Base-by-base conservation (phyloP, 2,113 vertebrate genomes). In the Xiphophorus maculatus region DNA sequence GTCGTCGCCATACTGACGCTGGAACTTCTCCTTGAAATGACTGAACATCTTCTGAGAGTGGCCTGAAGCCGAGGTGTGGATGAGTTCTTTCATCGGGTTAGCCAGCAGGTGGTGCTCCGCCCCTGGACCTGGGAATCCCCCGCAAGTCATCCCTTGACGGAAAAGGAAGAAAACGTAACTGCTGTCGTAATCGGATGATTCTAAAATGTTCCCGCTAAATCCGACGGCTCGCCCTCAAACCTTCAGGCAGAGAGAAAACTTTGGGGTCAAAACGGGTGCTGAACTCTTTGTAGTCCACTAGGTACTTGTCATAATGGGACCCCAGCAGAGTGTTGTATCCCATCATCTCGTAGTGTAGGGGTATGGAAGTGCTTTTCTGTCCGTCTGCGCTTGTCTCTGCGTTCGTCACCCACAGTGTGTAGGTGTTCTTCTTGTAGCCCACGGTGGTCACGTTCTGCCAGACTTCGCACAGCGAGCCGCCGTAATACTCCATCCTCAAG, bases 241-340 rank as follows among this genome's bases (percentile, higher is more conserved):
- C 93, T 0, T 92, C 93, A 4, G 95, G 95, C 63, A 95, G 81
- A 10, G 74, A 73, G 6, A 95, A 95, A 44, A 86, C 5, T 13
- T 89, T 87, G 0, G 84, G 27, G 1, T 94, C 92, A 67, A 92
- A 91, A 3, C 82, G 73, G 76, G 90, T 69, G 80, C 87, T 87
- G 66, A 95, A 95, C 33, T 93, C 94, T 0, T 70, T 87, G 93
- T 94, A 95, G 85, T 95, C 70, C 22, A 95, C 93, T 75, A 96
- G 83, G 5, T 95, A 95, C 76, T 96, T 95, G 91, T 97, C 95
- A 0, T 95, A 96, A 86, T 95, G 95, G 63, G 95, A 97, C 1
- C 94, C 95, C 87, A 95, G 85, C 69, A 95, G 90, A 0, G 90
- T 93, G 91, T 96, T 96, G 89, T 94, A 96, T 2, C 95, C 95